Evolutionary conservation across 2,888 invertebrate species (phyloP).

Genomic region (Caenorhabditis becei): DNA sequence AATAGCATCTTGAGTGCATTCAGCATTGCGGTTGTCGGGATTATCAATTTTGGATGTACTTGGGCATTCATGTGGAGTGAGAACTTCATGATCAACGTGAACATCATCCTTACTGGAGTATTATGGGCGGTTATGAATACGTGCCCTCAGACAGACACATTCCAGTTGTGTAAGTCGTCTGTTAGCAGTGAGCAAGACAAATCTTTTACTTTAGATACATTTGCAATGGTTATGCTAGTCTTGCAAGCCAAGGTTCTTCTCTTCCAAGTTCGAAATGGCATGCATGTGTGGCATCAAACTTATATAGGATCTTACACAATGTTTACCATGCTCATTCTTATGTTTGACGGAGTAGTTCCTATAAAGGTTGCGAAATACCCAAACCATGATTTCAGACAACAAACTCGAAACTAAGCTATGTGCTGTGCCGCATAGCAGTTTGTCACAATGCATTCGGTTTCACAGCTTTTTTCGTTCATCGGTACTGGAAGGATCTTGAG

Average conservation of each 20-base stretch:
- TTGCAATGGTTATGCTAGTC: background rate
- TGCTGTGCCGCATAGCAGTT: too few relatives aligned
- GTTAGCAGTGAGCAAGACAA: background rate
- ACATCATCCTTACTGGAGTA: background rate
- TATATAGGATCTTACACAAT: background rate
- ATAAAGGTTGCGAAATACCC: background rate
- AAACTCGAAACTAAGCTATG: too few relatives aligned
- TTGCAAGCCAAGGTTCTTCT: background rate
- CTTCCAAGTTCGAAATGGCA: background rate
- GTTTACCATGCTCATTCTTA: background rate
- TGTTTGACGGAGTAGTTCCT: background rate
- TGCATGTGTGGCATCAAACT: background rate
- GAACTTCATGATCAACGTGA: background rate
- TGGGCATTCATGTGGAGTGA: background rate
- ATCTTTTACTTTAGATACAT: background rate
- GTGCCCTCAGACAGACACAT: background rate
- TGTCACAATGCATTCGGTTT: too few relatives aligned
- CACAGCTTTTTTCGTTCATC: too few relatives aligned
- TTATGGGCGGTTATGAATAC: background rate
- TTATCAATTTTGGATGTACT: background rate
- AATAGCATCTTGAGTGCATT: conserved; percentile 6
- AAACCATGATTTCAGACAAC: too few relatives aligned
- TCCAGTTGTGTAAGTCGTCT: background rate
- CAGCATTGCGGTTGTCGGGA: background rate
- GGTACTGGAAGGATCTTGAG: too few relatives aligned